phyloP scores from a whole-genome alignment of 2,797 vertebrate genomes.

The Hippopotamyrus pictus region DNA sequence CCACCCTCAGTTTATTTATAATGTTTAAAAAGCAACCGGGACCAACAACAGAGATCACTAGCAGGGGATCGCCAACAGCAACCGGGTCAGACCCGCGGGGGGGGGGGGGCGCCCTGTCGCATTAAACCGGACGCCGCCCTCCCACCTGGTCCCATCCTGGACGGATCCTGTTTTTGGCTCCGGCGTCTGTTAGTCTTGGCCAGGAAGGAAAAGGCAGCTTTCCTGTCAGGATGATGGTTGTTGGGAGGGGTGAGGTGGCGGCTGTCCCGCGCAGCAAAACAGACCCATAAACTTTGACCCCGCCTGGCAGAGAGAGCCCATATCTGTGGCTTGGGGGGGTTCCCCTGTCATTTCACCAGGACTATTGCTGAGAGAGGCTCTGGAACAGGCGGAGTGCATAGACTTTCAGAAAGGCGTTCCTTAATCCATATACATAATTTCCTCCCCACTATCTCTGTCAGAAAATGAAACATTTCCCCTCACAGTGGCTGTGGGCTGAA shows the following conservation, averaged over 20 bases:
- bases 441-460: not conserved
- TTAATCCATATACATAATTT: not conserved
- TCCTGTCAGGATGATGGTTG: conserved; percentile 54
- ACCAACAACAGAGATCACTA: not conserved
- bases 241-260: conserved; percentile 28
- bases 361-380: conserved; percentile 24
- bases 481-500: too few relatives aligned
- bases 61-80: not conserved
- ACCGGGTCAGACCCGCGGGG: not conserved
- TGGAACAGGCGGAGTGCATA: not conserved
- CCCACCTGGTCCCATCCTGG: conserved; percentile 22
- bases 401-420: not conserved
- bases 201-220: conserved; percentile 29
- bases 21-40: not conserved
- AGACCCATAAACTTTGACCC: conserved; percentile 38
- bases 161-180: conserved; percentile 37
- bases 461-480: not conserved
- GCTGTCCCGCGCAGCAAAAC: conserved; percentile 33
- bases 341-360: conserved; percentile 26
- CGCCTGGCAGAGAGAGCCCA: conserved; percentile 20
- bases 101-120: conserved; percentile 24
- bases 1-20: not conserved
- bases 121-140: conserved; percentile 34
- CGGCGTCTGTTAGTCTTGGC: conserved; percentile 47
- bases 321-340: conserved; percentile 24